Base-by-base conservation (phyloP, 1,140 invertebrate genomes). In the Philotrypesis tridentata region DNA sequence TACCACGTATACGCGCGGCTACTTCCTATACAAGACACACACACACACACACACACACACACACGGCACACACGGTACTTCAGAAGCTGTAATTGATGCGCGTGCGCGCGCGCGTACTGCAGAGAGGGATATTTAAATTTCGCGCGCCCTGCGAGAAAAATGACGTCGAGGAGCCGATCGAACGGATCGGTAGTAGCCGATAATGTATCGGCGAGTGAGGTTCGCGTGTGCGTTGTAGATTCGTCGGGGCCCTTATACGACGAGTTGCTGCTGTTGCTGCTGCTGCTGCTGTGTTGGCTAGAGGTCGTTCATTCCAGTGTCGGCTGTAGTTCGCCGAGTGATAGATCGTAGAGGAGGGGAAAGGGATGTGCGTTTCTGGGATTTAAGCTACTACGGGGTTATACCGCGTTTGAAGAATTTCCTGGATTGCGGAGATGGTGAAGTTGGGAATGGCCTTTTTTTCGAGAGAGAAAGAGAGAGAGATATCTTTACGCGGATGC, bases 101-200 rank as follows among this genome's bases (percentile, higher is more conserved):
- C 74, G 48, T 6, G 48, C 48, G 17, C 0, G n/a, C n/a, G n/a
- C n/a, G n/a, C n/a, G n/a, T n/a, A n/a, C n/a, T n/a, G n/a, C n/a
- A n/a, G n/a, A n/a, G n/a, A 14, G 33, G 74, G 67, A 63, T 77
- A 82, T 82, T 77, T 82, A 76, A 82, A 82, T 82, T 72, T 82
- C 60, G 79, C 21, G 12, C 11, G 68, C n/a, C n/a, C 2, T 40
- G 27, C 11, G 67, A 40, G 12, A 74, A 67, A 74, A 65, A 79
- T 33, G 67, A 25, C 40, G n/a, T 21, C 11, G 11, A 14, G 29
- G 29, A 8, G 55, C 7, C 55, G 55, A 61, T 25, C 68, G 65
- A 70, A 61, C 7, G 77, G 68, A 40, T 73, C 25, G 37, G 6
- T 55, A 55, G 48, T n/a, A 55, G 17, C 27, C 60, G 72, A 81